These are phyloP conservation scores for Hyles euphorbiae DNA, from an alignment of 1,140 invertebrate species.

Conservation along the genomic window DNA sequence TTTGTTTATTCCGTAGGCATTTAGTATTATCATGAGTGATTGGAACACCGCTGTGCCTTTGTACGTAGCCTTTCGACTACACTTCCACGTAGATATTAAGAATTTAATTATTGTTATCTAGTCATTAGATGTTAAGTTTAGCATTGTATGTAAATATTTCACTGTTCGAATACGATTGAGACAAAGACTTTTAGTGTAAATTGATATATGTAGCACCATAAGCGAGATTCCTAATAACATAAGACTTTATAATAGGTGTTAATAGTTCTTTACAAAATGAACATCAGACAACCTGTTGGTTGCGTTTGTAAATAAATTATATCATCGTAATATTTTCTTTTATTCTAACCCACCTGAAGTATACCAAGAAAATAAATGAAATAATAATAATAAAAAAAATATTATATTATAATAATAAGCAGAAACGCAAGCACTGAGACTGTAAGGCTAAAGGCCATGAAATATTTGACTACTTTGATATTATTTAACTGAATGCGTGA, in stretches of 20 bases:
- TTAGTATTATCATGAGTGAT: slow-evolving; percentile 59
- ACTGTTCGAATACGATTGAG: slow-evolving; percentile 32
- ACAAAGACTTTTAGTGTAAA: slow-evolving; percentile 66
- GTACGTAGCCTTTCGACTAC: slow-evolving; percentile 43
- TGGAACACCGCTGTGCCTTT: slow-evolving; percentile 64
- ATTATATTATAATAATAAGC: too few relatives aligned
- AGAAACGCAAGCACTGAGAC: too few relatives aligned
- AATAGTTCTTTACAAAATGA: slow-evolving; percentile 38
- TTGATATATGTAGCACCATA: slow-evolving; percentile 57
- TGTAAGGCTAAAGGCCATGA: too few relatives aligned
- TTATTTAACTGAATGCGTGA: too few relatives aligned
- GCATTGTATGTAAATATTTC: slow-evolving; percentile 14
- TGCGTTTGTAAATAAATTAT: slow-evolving; percentile 51
- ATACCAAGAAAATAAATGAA: too few relatives aligned
- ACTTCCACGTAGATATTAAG: slow-evolving; percentile 53
- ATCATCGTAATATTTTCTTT: slow-evolving; percentile 9
- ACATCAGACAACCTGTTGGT: slow-evolving; percentile 41
- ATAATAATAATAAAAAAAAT: too few relatives aligned
- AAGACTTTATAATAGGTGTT: slow-evolving; percentile 49
- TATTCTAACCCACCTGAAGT: background rate
- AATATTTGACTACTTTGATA: too few relatives aligned
- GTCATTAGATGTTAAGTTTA: slow-evolving; percentile 60
- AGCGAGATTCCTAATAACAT: slow-evolving; percentile 70
- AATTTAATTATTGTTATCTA: slow-evolving; percentile 60
- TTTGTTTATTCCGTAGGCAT: slow-evolving; percentile 63